Conservation (phyloP, 2,797 vertebrate genomes). For the Aratinga solstitialis region DNA sequence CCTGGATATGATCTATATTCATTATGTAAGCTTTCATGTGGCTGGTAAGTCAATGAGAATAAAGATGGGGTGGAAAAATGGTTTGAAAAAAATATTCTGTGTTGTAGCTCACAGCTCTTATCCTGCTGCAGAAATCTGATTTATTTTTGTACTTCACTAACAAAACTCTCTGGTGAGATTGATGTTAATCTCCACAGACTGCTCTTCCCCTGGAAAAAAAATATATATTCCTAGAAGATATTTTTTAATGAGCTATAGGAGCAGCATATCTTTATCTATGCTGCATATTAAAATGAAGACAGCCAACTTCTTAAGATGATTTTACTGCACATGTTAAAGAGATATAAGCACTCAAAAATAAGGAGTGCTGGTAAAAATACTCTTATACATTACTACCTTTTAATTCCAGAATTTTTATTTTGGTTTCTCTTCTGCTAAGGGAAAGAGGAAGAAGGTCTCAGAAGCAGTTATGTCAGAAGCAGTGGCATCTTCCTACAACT, state of each 20-base stretch:
- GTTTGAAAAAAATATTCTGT: constrained; percentile 42
- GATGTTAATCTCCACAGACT: constrained; percentile 61
- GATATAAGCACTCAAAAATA: not conserved
- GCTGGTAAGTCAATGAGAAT: constrained; percentile 55
- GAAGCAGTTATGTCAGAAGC: not conserved
- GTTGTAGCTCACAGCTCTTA: constrained; percentile 43
- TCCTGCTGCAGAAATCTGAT: constrained; percentile 33
- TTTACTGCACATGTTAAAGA: not conserved
- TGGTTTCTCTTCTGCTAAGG: not conserved
- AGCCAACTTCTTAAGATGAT: not conserved
- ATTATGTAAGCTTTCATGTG: constrained; percentile 42
- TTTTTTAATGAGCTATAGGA: constrained; percentile 60
- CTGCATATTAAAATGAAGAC: constrained; percentile 42
- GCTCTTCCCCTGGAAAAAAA: not conserved
- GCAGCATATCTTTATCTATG: not conserved
- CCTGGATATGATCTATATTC: constrained; percentile 54
- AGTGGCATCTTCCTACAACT: not conserved
- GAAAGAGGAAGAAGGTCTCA: not conserved
- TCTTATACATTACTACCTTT: not conserved
- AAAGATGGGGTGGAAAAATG: constrained; percentile 18
- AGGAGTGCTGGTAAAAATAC: not conserved
- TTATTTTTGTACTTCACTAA: constrained; percentile 60
- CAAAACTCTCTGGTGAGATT: constrained; percentile 46
- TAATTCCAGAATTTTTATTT: not conserved
- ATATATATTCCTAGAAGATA: constrained; percentile 22